phyloP scores from a whole-genome alignment of 2,113 vertebrate genomes.

The Myotis davidii region DNA sequence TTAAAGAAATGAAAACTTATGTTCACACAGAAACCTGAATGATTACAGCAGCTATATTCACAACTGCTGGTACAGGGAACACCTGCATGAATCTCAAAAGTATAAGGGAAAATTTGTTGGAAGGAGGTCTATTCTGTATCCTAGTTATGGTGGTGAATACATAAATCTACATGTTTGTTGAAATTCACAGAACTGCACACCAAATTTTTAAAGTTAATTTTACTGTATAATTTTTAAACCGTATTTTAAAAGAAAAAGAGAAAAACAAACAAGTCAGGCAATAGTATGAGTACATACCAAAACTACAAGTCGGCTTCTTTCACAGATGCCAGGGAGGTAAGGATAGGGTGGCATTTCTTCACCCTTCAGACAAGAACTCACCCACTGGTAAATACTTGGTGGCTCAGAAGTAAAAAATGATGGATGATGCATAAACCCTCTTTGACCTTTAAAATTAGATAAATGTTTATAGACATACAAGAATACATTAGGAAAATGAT shows the following conservation, averaged over 20 bases:
- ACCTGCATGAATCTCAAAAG: not conserved
- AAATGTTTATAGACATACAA: conserved; percentile 3
- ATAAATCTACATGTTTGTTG: not conserved
- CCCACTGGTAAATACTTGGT: conserved; percentile 94
- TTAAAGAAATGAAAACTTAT: not conserved
- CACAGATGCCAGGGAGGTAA: conserved; percentile 93
- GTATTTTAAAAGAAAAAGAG: not conserved
- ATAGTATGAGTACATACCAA: conserved; percentile 86
- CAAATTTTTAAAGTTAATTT: not conserved
- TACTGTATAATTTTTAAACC: not conserved
- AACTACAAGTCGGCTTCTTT: conserved; percentile 94
- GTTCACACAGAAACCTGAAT: not conserved
- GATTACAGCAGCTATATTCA: not conserved
- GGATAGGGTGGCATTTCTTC: conserved; percentile 90
- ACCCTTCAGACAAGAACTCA: conserved; percentile 93
- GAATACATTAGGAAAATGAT: not conserved
- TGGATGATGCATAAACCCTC: conserved; percentile 92
- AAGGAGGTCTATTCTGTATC: not conserved
- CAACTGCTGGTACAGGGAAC: not conserved
- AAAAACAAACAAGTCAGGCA: not conserved
- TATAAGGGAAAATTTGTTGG: not conserved
- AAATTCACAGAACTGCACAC: not conserved
- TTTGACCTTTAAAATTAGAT: conserved; percentile 86
- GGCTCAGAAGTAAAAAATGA: conserved; percentile 92
- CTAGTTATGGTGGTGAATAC: not conserved